Percentiles rank a stretch among this genome's conserved stretches.
Conservation (phyloP, 2,888 invertebrate species). For the Xanthorhoe designata region DNA sequence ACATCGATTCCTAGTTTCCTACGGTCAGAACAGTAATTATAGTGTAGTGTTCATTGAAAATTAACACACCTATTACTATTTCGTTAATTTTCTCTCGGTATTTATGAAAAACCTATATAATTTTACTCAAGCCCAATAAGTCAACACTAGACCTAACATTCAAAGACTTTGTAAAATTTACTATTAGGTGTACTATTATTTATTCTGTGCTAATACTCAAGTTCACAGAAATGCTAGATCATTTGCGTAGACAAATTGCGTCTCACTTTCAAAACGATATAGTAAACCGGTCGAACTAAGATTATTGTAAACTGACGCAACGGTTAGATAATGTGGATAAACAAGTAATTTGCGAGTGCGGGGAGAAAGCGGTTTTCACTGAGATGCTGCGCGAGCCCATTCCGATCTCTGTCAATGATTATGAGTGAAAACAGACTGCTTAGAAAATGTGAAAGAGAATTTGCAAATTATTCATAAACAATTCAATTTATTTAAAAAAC, state of each 20-base stretch:
- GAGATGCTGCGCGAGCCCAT: conserved; percentile 45
- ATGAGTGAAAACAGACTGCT: conserved; percentile 23
- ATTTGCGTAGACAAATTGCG: neutral
- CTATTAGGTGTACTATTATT: too few species aligned
- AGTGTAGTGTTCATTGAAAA: too few species aligned
- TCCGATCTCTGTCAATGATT: conserved; percentile 25
- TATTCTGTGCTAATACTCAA: neutral
- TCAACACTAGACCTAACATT: too few species aligned
- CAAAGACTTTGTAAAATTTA: too few species aligned
- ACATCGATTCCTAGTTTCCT: too few species aligned
- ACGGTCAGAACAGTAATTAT: too few species aligned
- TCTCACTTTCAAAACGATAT: conserved; percentile 26
- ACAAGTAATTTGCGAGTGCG: conserved; percentile 44
- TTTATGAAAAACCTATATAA: too few species aligned
- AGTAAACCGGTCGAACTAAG: conserved; percentile 38
- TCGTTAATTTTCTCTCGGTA: too few species aligned
- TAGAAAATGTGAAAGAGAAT: conserved; percentile 10
- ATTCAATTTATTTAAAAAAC: too few species aligned
- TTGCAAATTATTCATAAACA: too few species aligned
- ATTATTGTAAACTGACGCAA: conserved; percentile 41
- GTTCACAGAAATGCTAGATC: neutral
- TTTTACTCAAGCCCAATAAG: too few species aligned
- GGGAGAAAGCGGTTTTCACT: conserved; percentile 70
- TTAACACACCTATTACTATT: too few species aligned
- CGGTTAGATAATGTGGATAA: conserved; percentile 50